Conservation (phyloP, 2,888 invertebrate genomes). For the Dendrolimus pini region DNA sequence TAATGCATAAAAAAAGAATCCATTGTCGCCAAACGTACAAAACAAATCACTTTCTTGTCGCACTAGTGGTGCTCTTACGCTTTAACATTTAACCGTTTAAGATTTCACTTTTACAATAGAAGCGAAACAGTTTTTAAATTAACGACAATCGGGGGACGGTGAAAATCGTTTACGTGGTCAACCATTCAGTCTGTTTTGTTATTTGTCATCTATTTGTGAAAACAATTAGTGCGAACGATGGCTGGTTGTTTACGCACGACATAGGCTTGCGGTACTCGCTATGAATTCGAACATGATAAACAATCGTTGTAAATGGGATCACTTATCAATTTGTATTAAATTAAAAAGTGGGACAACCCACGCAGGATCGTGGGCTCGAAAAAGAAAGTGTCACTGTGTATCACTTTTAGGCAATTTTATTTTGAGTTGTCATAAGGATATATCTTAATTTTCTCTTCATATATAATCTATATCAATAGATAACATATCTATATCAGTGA, state of each 20-base stretch:
- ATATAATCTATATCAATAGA: no score
- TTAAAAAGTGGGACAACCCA: neutral
- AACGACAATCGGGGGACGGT: conserved; percentile 39
- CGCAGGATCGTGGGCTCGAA: neutral
- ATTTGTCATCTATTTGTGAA: conserved; percentile 45
- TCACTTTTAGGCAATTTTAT: no score
- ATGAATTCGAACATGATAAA: conserved; percentile 1
- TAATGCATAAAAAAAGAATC: neutral
- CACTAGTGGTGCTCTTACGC: conserved; percentile 2
- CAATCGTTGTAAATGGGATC: neutral
- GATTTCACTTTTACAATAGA: conserved; percentile 54
- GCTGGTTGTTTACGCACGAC: conserved; percentile 33
- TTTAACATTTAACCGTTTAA: conserved; percentile 32
- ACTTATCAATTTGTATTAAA: neutral
- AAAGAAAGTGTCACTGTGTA: neutral
- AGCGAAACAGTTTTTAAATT: conserved; percentile 38
- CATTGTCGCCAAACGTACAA: conserved; percentile 1
- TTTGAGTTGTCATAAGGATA: no score
- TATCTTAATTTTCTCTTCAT: no score
- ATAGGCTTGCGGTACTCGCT: neutral
- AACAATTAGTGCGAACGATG: conserved; percentile 36
- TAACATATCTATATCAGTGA: no score
- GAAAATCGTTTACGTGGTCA: conserved; percentile 37
- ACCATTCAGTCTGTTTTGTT: conserved; percentile 7
- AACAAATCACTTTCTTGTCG: conserved; percentile 9